These are phyloP conservation scores for Cremastobaeus sp. DNA, from an alignment of 2,888 invertebrate genomes.

Conservation along the genomic window DNA sequence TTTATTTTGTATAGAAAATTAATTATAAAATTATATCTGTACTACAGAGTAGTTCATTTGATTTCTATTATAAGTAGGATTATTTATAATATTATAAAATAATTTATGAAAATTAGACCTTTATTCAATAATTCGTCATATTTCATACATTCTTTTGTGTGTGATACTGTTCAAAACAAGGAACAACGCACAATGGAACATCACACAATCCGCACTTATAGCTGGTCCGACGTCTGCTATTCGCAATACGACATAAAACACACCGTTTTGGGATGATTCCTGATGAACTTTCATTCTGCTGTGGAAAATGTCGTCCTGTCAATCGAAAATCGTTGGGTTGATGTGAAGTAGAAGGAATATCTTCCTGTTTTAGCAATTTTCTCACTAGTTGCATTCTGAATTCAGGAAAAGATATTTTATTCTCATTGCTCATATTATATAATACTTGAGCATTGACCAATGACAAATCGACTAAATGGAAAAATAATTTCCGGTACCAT, in stretches of 20 bases:
- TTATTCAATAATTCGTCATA: too few relatives aligned
- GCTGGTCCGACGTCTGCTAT: background rate
- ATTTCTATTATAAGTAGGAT: too few relatives aligned
- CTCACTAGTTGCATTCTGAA: background rate
- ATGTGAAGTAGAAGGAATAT: too few relatives aligned
- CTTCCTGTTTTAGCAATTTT: too few relatives aligned
- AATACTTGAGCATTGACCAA: background rate
- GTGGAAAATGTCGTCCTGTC: background rate
- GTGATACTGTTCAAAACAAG: background rate
- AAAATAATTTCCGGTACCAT: constrained; percentile 29
- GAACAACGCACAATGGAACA: background rate
- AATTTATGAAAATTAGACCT: too few relatives aligned
- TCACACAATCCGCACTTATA: background rate
- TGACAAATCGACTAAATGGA: constrained; percentile 10
- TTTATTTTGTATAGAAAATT: too few relatives aligned
- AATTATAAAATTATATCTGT: too few relatives aligned
- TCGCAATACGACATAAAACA: background rate
- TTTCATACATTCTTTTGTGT: background rate
- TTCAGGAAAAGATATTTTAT: background rate
- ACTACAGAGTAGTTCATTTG: too few relatives aligned
- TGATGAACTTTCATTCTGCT: background rate
- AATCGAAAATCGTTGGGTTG: background rate
- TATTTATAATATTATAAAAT: too few relatives aligned
- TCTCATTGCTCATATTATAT: background rate
- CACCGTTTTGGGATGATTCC: background rate